Conservation (phyloP, 1,140 invertebrate genomes). For the Pseudomyrmex pallidus region DNA sequence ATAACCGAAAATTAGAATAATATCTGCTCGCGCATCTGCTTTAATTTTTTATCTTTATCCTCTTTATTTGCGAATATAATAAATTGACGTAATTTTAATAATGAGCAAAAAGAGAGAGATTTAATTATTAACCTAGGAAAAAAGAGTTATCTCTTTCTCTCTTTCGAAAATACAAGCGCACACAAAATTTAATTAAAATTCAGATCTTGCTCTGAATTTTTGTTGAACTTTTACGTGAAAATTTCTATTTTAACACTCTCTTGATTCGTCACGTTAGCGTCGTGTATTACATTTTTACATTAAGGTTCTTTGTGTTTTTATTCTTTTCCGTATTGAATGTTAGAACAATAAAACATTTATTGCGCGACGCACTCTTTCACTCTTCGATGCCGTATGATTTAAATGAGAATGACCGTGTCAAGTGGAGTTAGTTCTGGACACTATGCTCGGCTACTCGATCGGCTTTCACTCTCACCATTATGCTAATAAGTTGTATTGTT, state of each 20-base stretch:
- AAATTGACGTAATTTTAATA: too few relatives aligned
- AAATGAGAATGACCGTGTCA: constrained; percentile 65
- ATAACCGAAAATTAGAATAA: too few relatives aligned
- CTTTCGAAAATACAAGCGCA: not conserved
- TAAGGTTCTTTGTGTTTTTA: not conserved
- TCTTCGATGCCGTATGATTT: constrained; percentile 50
- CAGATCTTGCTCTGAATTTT: not conserved
- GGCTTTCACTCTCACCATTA: constrained; percentile 63
- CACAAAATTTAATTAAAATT: not conserved
- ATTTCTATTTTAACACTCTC: constrained; percentile 18
- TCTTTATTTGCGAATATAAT: too few relatives aligned
- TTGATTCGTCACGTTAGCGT: not conserved
- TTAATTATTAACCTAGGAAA: too few relatives aligned
- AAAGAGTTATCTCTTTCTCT: too few relatives aligned
- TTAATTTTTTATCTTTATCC: not conserved
- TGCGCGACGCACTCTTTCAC: constrained; percentile 34
- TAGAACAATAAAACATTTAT: constrained; percentile 39
- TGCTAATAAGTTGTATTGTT: constrained; percentile 66
- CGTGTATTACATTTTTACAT: constrained; percentile 7
- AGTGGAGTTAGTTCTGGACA: constrained; percentile 44
- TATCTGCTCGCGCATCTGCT: not conserved
- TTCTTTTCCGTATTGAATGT: constrained; percentile 6
- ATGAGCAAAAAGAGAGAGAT: too few relatives aligned
- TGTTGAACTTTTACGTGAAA: constrained; percentile 14
- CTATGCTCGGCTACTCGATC: constrained; percentile 53